phyloP scores from a whole-genome alignment of 2,888 invertebrate genomes.

The Microplitis deprimator region DNA sequence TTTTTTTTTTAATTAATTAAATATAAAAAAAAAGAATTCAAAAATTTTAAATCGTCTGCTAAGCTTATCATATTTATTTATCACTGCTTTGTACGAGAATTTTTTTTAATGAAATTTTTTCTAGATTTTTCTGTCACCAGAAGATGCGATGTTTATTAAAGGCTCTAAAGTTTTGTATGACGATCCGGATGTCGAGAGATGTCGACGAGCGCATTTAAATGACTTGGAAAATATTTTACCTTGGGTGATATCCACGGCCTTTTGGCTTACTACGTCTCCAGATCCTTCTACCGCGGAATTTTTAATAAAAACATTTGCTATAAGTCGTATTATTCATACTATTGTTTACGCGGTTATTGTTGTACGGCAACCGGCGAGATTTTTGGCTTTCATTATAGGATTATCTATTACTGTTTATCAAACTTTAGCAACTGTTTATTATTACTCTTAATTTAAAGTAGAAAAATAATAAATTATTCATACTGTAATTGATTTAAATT shows the following conservation, averaged over 20 bases:
- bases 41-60: too few species aligned
- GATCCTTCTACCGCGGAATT: slow-evolving; percentile 64
- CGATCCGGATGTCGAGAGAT: slow-evolving; percentile 71
- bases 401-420: slow-evolving; percentile 68
- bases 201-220: slow-evolving; percentile 73
- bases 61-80: neutral
- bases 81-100: neutral
- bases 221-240: slow-evolving; percentile 74
- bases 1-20: neutral
- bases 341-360: slow-evolving; percentile 72
- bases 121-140: slow-evolving; percentile 49
- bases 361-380: slow-evolving; percentile 71
- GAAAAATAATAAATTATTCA: neutral
- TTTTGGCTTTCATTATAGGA: slow-evolving; percentile 66
- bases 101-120: neutral
- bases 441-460: slow-evolving; percentile 42
- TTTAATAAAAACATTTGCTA: slow-evolving; percentile 72
- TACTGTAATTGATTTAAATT: neutral
- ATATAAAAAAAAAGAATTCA: too few species aligned
- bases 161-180: slow-evolving; percentile 45
- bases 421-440: slow-evolving; percentile 55
- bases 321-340: slow-evolving; percentile 71
- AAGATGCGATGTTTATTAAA: slow-evolving; percentile 43
- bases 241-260: slow-evolving; percentile 70
- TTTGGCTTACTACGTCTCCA: slow-evolving; percentile 72